These are phyloP conservation scores for Erithacus rubecula DNA, from an alignment of 2,797 vertebrate species.

Conservation along the genomic window DNA sequence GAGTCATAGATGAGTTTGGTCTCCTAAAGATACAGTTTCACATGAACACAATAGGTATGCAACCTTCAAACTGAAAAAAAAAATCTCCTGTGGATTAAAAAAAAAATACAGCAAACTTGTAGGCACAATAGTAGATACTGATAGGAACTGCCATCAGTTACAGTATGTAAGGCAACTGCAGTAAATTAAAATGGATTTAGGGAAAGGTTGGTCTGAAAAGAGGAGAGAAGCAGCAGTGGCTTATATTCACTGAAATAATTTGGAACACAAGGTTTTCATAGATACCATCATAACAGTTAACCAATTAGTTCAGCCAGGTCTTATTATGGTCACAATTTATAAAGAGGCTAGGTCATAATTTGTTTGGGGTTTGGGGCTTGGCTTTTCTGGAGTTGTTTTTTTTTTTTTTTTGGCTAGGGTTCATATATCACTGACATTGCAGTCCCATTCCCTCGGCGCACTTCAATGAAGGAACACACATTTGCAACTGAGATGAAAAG, in stretches of 20 bases:
- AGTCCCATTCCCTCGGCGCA: neutral
- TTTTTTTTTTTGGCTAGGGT: neutral
- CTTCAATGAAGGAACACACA: neutral
- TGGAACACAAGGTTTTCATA: neutral
- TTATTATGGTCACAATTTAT: neutral
- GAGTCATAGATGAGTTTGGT: neutral
- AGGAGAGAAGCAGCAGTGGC: neutral
- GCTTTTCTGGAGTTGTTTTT: rapidly evolving
- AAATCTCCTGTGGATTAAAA: neutral
- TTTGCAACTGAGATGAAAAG: neutral
- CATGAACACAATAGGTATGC: neutral
- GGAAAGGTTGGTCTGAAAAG: neutral
- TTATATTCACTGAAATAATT: neutral
- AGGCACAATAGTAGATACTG: neutral
- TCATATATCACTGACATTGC: neutral
- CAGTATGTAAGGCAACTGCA: neutral
- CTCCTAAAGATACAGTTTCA: neutral
- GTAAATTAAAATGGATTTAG: neutral
- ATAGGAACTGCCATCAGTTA: neutral
- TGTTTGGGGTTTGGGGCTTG: neutral
- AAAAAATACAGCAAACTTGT: neutral
- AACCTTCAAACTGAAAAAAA: neutral
- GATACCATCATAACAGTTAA: neutral
- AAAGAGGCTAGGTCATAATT: neutral
- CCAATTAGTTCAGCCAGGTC: neutral